Evolutionary conservation across 2,888 invertebrate genomes (phyloP), one percentile per base, ranked within the genome.

Genomic region (Abrostola tripartita): DNA sequence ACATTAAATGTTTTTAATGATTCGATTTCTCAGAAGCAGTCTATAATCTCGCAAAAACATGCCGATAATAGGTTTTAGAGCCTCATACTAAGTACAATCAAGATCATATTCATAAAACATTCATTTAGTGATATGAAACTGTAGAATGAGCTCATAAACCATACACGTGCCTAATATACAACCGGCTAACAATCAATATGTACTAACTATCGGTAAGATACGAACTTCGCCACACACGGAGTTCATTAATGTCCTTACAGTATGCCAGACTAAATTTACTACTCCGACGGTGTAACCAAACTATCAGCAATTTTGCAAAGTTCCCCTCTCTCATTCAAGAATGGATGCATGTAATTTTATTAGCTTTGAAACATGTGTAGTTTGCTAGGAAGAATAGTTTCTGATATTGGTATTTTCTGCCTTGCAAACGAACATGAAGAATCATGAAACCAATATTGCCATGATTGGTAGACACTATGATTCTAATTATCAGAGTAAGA

Each of bases 231-330:
- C 65, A 70, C 69, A 77, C 69, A 74, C 62, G 67, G 70, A 73
- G 81, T 83, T 81, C 79, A 84, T 84, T 82, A 83, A 79, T 78
- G 73, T 76, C 72, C 62, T 68, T 52, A 61, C 66, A 60, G 61
- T 50, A 50, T 53, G 52, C 35, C 50, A 61, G 65, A 66, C 71
- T 71, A 74, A 78, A 78, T 74, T 79, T 74, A 76, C 61, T 72
- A 79, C 76, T 79, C 52, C 60, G 61, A 58, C 68, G 65, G 61
- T 55, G 67, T 78, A 67, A 64, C 68, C 38, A 61, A 74, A 79
- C 80, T 79, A 79, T 71, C 69, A 64, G 68, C 68, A 78, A 79
- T 77, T 70, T 79, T 62, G 62, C 64, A 53, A 76, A 77, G 61
- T 77, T 79, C 58, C 40, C 8, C 53, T 10, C 37, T 57, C 59